Percentiles rank a stretch among this genome's conserved stretches.
Conservation (phyloP, 2,797 vertebrate species). For the Toxotes lorentzi region DNA sequence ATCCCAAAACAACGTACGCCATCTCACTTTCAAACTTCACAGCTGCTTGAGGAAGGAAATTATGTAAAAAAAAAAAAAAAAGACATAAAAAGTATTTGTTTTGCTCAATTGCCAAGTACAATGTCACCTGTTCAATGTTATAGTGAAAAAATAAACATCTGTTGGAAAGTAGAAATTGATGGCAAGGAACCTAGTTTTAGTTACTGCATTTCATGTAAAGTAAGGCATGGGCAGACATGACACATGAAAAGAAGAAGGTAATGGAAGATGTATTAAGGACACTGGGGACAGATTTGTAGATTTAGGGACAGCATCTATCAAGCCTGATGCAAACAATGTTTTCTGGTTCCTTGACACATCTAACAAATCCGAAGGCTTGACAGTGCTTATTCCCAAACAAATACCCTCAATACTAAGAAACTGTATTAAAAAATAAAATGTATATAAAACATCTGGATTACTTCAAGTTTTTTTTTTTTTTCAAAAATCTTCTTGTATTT, state of each 20-base stretch:
- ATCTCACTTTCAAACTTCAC: constrained; percentile 65
- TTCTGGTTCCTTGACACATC: constrained; percentile 44
- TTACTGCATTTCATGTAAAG: constrained; percentile 79
- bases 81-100: constrained; percentile 43
- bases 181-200: constrained; percentile 61
- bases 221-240: constrained; percentile 84
- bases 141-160: constrained; percentile 82
- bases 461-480: constrained; percentile 73
- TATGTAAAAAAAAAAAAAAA: constrained; percentile 35
- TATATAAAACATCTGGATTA: constrained; percentile 79
- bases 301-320: constrained; percentile 50
- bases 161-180: constrained; percentile 76
- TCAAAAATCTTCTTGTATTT: constrained; percentile 54
- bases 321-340: constrained; percentile 45
- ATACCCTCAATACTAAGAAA: constrained; percentile 63
- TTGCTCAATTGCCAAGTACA: constrained; percentile 70
- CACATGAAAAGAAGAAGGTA: constrained; percentile 59
- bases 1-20: constrained; percentile 47
- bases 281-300: constrained; percentile 71
- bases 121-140: constrained; percentile 64
- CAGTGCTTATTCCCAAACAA: constrained; percentile 41
- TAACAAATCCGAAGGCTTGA: constrained; percentile 49
- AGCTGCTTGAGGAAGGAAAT: constrained; percentile 64
- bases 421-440: constrained; percentile 76
- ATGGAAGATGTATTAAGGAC: constrained; percentile 75